Conservation (phyloP, 1,140 invertebrate genomes). For the Drosophila sechellia region DNA sequence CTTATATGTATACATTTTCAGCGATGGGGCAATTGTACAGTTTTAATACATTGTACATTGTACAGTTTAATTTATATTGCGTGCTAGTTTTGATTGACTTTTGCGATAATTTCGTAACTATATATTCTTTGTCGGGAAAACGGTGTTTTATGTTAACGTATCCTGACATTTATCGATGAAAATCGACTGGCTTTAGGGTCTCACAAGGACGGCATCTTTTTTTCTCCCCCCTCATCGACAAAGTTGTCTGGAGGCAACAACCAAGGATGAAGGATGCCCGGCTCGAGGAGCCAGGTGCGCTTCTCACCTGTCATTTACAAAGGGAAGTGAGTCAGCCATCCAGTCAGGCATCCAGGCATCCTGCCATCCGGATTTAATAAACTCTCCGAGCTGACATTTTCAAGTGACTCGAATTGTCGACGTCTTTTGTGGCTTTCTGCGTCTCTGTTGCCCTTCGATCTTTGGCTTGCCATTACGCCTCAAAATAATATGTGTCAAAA, state of each 20-base stretch:
- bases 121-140: neutral
- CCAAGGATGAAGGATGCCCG: conserved; percentile 15
- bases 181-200: neutral
- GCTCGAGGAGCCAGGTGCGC: neutral
- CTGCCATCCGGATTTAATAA: conserved; percentile 26
- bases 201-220: conserved; percentile 1
- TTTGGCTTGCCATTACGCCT: conserved; percentile 21
- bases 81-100: neutral
- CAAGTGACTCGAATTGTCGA: conserved; percentile 29
- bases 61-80: neutral
- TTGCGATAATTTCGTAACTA: neutral
- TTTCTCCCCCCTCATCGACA: conserved; percentile 28
- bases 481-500: conserved; percentile 11
- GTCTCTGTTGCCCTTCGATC: neutral
- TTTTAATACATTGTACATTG: no score
- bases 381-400: conserved; percentile 17
- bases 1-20: neutral
- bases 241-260: conserved; percentile 24
- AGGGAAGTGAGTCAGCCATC: conserved; percentile 9
- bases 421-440: neutral
- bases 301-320: conserved; percentile 29
- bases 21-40: neutral
- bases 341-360: conserved; percentile 3
- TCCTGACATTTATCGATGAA: conserved; percentile 26
- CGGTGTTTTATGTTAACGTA: neutral